phyloP scores from a whole-genome alignment of 2,888 invertebrate species.

The Sesia bembeciformis region DNA sequence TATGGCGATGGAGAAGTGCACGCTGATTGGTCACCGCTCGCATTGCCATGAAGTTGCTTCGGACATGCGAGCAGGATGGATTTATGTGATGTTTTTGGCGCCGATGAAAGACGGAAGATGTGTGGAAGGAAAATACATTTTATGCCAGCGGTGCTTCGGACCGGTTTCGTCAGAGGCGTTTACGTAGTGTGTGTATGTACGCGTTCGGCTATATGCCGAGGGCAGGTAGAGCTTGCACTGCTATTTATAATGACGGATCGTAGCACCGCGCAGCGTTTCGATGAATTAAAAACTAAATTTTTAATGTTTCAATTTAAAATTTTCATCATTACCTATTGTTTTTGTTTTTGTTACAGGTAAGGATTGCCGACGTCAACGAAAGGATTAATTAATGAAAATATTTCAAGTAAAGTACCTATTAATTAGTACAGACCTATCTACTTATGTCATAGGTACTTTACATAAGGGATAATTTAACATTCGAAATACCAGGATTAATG shows the following conservation, averaged over 20 bases:
- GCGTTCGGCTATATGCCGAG: constrained; percentile 53
- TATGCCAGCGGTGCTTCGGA: constrained; percentile 55
- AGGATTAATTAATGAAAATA: too few species aligned
- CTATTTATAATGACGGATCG: constrained; percentile 57
- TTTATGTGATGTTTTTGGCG: constrained; percentile 65
- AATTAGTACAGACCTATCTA: too few species aligned
- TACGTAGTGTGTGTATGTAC: constrained; percentile 53
- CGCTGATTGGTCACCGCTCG: constrained; percentile 44
- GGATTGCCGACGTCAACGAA: constrained; percentile 2
- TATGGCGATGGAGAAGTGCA: constrained; percentile 59
- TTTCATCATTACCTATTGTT: not conserved
- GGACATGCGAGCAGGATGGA: constrained; percentile 57
- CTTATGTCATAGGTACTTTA: too few species aligned
- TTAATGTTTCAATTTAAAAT: not conserved
- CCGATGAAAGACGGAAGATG: constrained; percentile 67
- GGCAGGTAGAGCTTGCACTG: constrained; percentile 50
- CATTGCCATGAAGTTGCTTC: constrained; percentile 55
- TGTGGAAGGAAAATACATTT: constrained; percentile 61
- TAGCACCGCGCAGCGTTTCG: constrained; percentile 18
- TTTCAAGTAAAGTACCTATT: too few species aligned
- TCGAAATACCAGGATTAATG: too few species aligned
- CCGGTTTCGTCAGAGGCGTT: constrained; percentile 71
- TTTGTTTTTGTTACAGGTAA: constrained; percentile 54
- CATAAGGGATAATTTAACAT: too few species aligned
- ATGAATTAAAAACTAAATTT: constrained; percentile 17